Evolutionary conservation across 2,888 invertebrate genomes (phyloP).

Genomic region (Hemaris fuciformis): DNA sequence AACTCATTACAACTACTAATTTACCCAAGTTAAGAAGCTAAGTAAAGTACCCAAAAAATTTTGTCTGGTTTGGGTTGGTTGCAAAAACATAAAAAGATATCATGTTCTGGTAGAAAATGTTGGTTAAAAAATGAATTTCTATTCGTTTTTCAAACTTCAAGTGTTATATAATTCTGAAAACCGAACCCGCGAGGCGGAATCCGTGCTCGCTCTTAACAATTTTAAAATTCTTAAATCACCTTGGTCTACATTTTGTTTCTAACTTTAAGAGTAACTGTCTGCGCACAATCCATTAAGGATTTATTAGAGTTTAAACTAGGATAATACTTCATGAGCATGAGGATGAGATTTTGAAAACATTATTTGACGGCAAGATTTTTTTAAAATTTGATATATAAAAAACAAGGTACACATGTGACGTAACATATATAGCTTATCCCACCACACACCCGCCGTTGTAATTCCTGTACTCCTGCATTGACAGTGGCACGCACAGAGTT

Average conservation of each 20-base stretch:
- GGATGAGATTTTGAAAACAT: neutral
- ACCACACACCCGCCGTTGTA: no score
- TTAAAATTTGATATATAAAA: neutral
- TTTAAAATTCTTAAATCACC: neutral
- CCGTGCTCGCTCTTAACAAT: neutral
- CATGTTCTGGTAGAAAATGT: no score
- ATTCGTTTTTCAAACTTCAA: neutral
- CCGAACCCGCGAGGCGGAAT: neutral
- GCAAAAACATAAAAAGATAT: no score
- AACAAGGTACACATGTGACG: no score
- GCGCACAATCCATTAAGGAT: constrained; percentile 7
- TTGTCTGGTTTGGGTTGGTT: no score
- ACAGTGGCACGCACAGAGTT: no score
- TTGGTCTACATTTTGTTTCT: neutral
- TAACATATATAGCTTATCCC: no score
- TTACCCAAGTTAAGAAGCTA: no score
- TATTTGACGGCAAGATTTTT: neutral
- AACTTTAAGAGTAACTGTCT: neutral
- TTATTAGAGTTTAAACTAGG: neutral
- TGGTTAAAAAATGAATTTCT: neutral
- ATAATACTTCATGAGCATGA: neutral
- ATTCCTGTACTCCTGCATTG: no score
- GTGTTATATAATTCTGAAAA: neutral
- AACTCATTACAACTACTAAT: no score
- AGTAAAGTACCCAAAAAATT: no score